These are phyloP conservation scores for Cebus imitator DNA, from an alignment of 2,113 vertebrate genomes.

Conservation along the genomic window DNA sequence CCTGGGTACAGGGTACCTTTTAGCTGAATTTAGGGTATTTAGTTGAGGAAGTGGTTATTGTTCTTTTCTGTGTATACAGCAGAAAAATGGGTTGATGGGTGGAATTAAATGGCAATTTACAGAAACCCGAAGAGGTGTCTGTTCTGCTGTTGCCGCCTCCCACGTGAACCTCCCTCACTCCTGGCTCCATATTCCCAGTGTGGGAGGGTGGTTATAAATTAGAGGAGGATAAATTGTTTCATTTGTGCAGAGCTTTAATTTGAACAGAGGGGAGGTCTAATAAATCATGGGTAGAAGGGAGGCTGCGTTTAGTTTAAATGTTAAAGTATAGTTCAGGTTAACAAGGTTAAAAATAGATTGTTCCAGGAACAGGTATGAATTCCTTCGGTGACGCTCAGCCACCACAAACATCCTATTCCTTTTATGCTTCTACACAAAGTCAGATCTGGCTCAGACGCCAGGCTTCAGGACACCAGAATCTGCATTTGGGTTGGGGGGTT, in stretches of 20 bases:
- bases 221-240: not conserved
- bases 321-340: not conserved
- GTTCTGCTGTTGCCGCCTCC: not conserved
- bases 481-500: too few species aligned
- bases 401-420: not conserved
- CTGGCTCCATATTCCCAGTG: not conserved
- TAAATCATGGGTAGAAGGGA: not conserved
- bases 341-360: not conserved
- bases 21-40: not conserved
- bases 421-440: rapidly evolving
- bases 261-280: not conserved
- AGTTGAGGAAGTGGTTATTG: not conserved
- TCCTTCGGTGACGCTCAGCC: rapidly evolving
- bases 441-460: not conserved
- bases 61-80: rapidly evolving
- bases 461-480: not conserved
- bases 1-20: rapidly evolving
- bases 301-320: not conserved
- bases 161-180: rapidly evolving
- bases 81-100: not conserved
- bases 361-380: not conserved
- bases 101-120: not conserved
- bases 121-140: not conserved
- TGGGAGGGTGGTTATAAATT: not conserved
- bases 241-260: constrained; percentile 10